Evolutionary conservation across 1,140 invertebrate genomes (phyloP), one percentile per base, ranked within the genome.

Genomic region (Lanistes nyassanus): DNA sequence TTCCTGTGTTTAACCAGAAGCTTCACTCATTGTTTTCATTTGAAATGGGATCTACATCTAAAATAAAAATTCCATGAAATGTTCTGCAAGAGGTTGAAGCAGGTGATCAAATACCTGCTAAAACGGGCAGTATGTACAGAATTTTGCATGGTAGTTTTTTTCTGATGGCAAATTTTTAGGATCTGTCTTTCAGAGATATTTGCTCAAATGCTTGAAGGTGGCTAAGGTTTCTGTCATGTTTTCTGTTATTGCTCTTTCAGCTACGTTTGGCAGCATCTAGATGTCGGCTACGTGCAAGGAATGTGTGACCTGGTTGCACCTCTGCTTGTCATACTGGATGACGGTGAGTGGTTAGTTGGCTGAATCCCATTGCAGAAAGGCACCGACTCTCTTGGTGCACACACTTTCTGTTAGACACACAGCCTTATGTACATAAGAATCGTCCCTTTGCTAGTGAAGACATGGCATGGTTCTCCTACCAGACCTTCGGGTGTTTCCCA

Each of bases 291-390:
- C 83, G 88, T 92, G 36, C 91, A 91, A 94, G 97, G 88, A 55
- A 98, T 98, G 96, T 98, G 97, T 90, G 97, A 98, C 90, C 91
- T 98, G 60, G 95, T 94, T 0, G 97, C 97, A 21, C 97, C 97
- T 0, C 90, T 98, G 6, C 91, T 98, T 6, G 97, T 98, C 1
- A 94, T 96, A 77, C 94, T 97, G 90, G 94, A 96, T 86, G 96
- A 98, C 86, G 92, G 92, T 92, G 84, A 86, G 81, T 76, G 53
- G 23, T 19, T 31, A 39, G 7, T 7, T 0, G 5, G 42, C 42
- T 13, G 19, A 2, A 47, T 47, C 19, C n/a, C 19, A 47, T 13
- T 6, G 13, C 13, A 42, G 5, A 13, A 42, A 6, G 5, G 13
- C 5, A 42, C 39, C 13, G 39, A n/a, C 39, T 65, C 21, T 21